Evolutionary conservation across 2,113 vertebrate genomes (phyloP).

Genomic region (Philantomba maxwellii): DNA sequence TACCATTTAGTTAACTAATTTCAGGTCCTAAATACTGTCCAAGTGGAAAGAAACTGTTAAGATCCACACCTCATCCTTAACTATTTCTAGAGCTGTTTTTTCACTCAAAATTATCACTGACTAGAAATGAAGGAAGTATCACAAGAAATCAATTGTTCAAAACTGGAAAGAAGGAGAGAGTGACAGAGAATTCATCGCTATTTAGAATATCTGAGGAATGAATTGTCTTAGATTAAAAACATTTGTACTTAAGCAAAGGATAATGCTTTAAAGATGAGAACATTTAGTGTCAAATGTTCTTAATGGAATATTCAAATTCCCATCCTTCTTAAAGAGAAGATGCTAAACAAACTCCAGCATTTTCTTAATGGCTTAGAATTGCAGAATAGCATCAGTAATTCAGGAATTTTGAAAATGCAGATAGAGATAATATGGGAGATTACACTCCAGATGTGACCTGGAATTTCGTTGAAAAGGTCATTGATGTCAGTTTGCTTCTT

Average conservation of each 20-base stretch:
- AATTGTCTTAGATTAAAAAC: not conserved
- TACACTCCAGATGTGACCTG: not conserved
- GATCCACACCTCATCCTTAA: not conserved
- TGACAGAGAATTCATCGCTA: not conserved
- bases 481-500: not conserved
- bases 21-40: constrained; percentile 22
- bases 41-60: constrained; percentile 6
- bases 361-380: not conserved
- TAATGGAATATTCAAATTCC: not conserved
- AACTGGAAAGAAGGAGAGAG: not conserved
- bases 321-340: not conserved
- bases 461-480: not conserved
- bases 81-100: constrained; percentile 8
- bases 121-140: constrained; percentile 41
- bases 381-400: not conserved
- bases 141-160: constrained; percentile 32
- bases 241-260: not conserved
- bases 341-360: not conserved
- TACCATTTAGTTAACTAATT: constrained; percentile 40
- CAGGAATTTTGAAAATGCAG: not conserved
- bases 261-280: constrained; percentile 16
- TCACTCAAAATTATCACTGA: not conserved
- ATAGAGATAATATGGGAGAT: not conserved
- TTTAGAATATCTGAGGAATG: not conserved
- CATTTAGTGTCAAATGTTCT: not conserved